These are phyloP conservation scores for Drosophila nigromelanica DNA, from an alignment of 1,140 invertebrate genomes.

Conservation along the genomic window DNA sequence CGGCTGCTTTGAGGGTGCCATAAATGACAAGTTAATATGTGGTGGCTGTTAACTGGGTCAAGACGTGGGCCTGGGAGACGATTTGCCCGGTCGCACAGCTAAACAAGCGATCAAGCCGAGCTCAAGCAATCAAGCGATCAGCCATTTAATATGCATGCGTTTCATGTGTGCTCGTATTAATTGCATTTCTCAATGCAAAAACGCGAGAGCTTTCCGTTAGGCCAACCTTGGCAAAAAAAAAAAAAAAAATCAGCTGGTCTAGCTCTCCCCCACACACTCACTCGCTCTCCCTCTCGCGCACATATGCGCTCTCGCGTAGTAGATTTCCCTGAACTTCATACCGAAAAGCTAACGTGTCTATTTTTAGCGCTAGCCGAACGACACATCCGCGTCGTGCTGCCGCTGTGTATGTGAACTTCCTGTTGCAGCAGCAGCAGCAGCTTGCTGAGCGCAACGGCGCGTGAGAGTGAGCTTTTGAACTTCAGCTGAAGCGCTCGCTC, in stretches of 20 bases:
- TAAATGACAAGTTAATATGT: slow-evolving; percentile 61
- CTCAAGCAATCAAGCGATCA: slow-evolving; percentile 9
- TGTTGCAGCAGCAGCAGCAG: slow-evolving; percentile 49
- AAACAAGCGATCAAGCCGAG: not conserved
- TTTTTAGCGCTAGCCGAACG: slow-evolving; percentile 58
- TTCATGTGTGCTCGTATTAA: slow-evolving; percentile 45
- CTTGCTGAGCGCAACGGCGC: slow-evolving; percentile 6
- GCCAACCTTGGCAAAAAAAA: slow-evolving; percentile 60
- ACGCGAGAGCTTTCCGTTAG: slow-evolving; percentile 73
- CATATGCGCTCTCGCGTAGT: slow-evolving; percentile 38
- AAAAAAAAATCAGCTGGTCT: slow-evolving; percentile 33
- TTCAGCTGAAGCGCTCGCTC: not conserved
- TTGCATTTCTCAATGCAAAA: slow-evolving; percentile 64
- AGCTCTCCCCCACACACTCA: not conserved
- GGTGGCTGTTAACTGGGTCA: slow-evolving; percentile 67
- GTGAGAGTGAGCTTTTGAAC: slow-evolving; percentile 29
- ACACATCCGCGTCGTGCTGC: slow-evolving; percentile 50
- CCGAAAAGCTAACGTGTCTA: slow-evolving; percentile 70
- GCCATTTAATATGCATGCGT: slow-evolving; percentile 23
- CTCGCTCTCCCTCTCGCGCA: slow-evolving; percentile 2
- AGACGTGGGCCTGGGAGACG: slow-evolving; percentile 57
- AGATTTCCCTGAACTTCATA: slow-evolving; percentile 80
- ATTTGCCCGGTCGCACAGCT: slow-evolving; percentile 19
- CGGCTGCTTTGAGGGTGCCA: slow-evolving; percentile 49
- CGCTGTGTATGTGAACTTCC: slow-evolving; percentile 50